Base-by-base conservation (phyloP, 2,113 vertebrate species). In the Tychaedon coryphoeus region DNA sequence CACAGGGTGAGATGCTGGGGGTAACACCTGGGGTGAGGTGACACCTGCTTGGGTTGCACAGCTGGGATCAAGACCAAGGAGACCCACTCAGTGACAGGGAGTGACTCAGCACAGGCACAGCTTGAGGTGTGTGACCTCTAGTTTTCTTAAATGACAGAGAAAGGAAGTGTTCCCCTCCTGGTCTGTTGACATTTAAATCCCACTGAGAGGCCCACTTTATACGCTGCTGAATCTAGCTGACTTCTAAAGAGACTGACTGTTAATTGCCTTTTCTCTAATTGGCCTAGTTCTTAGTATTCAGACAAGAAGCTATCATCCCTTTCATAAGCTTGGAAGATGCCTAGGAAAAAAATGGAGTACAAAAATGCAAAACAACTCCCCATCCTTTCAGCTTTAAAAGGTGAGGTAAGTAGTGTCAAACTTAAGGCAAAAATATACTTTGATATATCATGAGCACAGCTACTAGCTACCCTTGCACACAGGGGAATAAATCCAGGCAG, bases 1-100 rank as follows among this genome's bases (percentile, higher is more conserved):
- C 5, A 26, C 8, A 14, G 24, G 17, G 33, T 0, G 1, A 47
- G n/a, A 29, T 51, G 26, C 56, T 1, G 10, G 18, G 14, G 34
- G 26, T 28, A 22, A 51, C 72, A 60, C 47, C 0, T 1, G 31
- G 26, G 48, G 23, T 18, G 51, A 74, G 53, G 45, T 60, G 83
- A 20, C 22, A 28, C 58, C 75, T n/a, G 56, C 62, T 6, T 25
- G 47, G 58, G 13, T 6, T 16, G n/a, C 86, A 69, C 2, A 0
- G 17, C 2, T 43, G 36, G 48, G 43, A n/a, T n/a, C 8, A 9
- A 57, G 48, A 50, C 56, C 73, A n/a, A 14, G 13, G 15, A 29
- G 36, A 14, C 17, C 31, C 20, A 8, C 12, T 38, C 17, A 51
- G 2, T 4, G 0, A 1, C 16, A 23, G 60, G 38, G 58, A 61